Percentiles rank a stretch among this genome's conserved stretches.
Conservation (phyloP, 2,888 invertebrate genomes). For the Drosophila affinis region DNA sequence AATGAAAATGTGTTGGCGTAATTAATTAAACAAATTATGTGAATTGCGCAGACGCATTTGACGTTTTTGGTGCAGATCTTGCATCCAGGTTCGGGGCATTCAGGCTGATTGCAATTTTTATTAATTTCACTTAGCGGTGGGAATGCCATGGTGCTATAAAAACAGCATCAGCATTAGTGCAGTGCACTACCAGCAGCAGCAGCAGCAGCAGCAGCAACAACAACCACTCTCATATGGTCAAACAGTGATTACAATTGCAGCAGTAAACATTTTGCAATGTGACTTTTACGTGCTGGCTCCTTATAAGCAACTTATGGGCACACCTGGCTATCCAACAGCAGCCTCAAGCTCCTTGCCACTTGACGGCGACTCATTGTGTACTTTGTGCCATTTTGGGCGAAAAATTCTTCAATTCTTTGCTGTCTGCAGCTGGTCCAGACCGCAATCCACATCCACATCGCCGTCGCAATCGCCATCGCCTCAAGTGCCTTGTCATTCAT, state of each 20-base stretch:
- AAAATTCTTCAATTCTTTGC: constrained; percentile 61
- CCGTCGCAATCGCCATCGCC: constrained; percentile 15
- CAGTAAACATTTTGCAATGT: constrained; percentile 66
- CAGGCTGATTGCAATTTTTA: constrained; percentile 69
- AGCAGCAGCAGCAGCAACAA: constrained; percentile 37
- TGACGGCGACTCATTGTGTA: constrained; percentile 36
- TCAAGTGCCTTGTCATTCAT: constrained; percentile 52
- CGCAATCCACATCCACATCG: constrained; percentile 3
- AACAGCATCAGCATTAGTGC: constrained; percentile 32
- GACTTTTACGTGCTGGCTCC: constrained; percentile 60
- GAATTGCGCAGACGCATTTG: constrained; percentile 75
- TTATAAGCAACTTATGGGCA: constrained; percentile 68
- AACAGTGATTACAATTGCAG: constrained; percentile 70
- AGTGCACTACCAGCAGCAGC: constrained; percentile 11
- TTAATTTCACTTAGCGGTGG: constrained; percentile 78
- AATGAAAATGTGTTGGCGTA: constrained; percentile 76
- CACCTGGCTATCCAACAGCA: constrained; percentile 54
- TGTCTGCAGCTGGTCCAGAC: constrained; percentile 39
- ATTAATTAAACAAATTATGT: constrained; percentile 80
- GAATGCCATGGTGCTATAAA: constrained; percentile 63
- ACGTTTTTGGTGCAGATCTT: constrained; percentile 73
- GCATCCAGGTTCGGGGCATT: constrained; percentile 21
- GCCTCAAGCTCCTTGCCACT: constrained; percentile 14
- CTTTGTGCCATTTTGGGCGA: constrained; percentile 68
- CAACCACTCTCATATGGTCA: constrained; percentile 41